These are phyloP conservation scores for Plemyria rubiginata DNA, from an alignment of 2,888 invertebrate species.

Conservation along the genomic window DNA sequence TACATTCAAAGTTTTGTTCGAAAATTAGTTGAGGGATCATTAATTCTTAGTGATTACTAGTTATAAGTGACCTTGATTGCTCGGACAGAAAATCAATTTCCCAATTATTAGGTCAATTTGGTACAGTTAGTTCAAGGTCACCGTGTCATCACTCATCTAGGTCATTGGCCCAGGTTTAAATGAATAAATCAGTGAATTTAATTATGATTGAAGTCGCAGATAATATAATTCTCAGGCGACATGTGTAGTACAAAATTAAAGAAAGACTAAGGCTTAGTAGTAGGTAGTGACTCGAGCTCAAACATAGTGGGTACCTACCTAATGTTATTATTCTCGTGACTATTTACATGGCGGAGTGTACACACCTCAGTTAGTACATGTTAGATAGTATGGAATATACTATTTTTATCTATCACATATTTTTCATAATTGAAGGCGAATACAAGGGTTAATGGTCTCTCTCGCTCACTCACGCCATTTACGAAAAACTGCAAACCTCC, in stretches of 20 bases:
- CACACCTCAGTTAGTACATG: constrained; percentile 4
- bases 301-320: constrained; percentile 15
- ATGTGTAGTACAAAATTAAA: not conserved
- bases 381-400: constrained; percentile 23
- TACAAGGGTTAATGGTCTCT: too few species aligned
- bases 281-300: constrained; percentile 2
- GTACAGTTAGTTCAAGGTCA: not conserved
- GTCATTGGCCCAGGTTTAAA: not conserved
- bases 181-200: not conserved
- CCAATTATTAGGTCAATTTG: too few species aligned
- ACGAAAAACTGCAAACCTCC: too few species aligned
- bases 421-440: too few species aligned
- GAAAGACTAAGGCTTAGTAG: not conserved
- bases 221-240: not conserved
- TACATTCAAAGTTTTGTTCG: too few species aligned
- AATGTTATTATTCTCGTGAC: constrained; percentile 34
- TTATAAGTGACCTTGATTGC: too few species aligned
- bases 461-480: too few species aligned
- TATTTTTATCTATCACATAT: not conserved
- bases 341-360: constrained; percentile 12
- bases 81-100: too few species aligned
- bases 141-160: not conserved
- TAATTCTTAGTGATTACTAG: too few species aligned
- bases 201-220: not conserved
- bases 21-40: too few species aligned